phyloP scores from a whole-genome alignment of 2,888 invertebrate species.

The Sinohyriopsis cumingii region DNA sequence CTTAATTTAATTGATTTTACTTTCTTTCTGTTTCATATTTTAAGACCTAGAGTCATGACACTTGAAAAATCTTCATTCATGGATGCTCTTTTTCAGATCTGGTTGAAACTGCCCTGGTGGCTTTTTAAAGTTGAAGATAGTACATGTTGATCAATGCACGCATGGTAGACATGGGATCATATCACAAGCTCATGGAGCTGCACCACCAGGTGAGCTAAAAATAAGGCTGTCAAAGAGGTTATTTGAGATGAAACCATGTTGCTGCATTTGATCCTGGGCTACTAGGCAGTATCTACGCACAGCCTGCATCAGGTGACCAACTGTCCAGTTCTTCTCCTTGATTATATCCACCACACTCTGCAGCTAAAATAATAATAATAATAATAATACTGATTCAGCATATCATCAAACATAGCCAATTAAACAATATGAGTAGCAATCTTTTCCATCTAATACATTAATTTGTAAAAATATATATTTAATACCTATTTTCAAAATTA shows the following conservation, averaged over 20 bases:
- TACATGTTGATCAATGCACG: no score
- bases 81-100: no score
- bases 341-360: conserved; percentile 50
- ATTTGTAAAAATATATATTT: not conserved
- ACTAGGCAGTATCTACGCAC: conserved; percentile 52
- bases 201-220: conserved; percentile 26
- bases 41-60: no score
- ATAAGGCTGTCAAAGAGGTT: conserved; percentile 33
- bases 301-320: conserved; percentile 55
- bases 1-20: no score
- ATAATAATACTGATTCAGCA: not conserved
- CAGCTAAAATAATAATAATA: conserved; percentile 39
- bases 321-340: conserved; percentile 47
- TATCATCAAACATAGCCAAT: not conserved
- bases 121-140: no score
- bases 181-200: conserved; percentile 1
- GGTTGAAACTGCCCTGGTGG: no score
- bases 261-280: conserved; percentile 21
- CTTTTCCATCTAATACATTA: not conserved
- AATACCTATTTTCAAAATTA: not conserved
- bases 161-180: no score
- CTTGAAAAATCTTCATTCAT: no score
- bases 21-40: no score
- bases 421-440: not conserved
- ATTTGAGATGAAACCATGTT: conserved; percentile 17